Conservation (phyloP, 2,113 vertebrate species). For the Seriola dumerili region DNA sequence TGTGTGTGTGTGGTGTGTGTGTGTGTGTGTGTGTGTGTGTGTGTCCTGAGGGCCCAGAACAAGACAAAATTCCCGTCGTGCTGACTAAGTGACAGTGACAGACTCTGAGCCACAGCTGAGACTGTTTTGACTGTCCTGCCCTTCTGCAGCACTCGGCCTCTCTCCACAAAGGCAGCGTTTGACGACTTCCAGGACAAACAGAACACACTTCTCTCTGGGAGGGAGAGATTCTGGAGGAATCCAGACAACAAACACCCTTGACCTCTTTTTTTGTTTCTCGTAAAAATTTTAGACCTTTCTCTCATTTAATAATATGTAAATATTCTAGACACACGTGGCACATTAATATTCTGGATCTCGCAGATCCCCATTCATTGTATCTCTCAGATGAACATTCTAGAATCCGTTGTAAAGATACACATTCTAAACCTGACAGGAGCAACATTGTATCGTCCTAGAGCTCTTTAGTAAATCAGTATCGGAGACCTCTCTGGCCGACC, state of each 20-base stretch:
- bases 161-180: background rate
- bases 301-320: background rate
- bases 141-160: conserved; percentile 1
- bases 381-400: background rate
- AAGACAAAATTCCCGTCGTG: background rate
- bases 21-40: background rate
- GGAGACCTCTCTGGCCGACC: no score
- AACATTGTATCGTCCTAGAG: no score
- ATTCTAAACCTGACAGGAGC: no score
- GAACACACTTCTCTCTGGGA: background rate
- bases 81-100: conserved; percentile 49
- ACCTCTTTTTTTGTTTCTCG: background rate
- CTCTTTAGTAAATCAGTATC: no score
- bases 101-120: conserved; percentile 36
- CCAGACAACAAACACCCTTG: background rate
- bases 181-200: conserved; percentile 32
- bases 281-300: background rate
- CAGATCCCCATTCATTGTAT: background rate
- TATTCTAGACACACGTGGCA: no score
- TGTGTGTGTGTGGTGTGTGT: conserved; percentile 1
- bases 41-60: conserved; percentile 32
- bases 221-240: background rate
- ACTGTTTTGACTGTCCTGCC: conserved; percentile 30
- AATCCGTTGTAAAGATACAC: no score
- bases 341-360: background rate